Evolutionary conservation across 1,140 invertebrate species (phyloP).

Genomic region (Drosophila oshimai): DNA sequence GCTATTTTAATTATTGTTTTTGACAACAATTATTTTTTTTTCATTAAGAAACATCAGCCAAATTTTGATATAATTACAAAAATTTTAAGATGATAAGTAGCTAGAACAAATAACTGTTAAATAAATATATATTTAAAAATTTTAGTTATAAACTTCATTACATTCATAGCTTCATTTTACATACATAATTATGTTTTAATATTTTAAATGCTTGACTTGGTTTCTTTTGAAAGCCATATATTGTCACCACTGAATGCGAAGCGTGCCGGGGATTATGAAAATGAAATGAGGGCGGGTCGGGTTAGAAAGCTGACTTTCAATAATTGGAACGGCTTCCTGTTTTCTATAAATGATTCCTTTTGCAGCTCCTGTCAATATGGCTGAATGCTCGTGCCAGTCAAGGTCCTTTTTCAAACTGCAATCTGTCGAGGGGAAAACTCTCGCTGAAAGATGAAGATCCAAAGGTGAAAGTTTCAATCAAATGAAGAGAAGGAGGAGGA

Average conservation of each 20-base stretch:
- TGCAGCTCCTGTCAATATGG: conserved; percentile 27
- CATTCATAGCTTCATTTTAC: background rate
- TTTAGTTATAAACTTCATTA: too few relatives aligned
- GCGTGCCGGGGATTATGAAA: conserved; percentile 47
- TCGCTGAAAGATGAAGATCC: conserved; percentile 40
- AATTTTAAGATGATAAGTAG: too few relatives aligned
- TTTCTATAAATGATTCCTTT: conserved; percentile 10
- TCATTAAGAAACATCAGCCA: too few relatives aligned
- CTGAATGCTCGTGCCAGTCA: conserved; percentile 50
- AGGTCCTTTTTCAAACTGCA: conserved; percentile 18
- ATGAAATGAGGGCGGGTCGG: conserved; percentile 30
- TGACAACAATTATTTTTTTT: too few relatives aligned
- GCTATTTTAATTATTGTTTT: too few relatives aligned
- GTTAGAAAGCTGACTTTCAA: conserved; percentile 50
- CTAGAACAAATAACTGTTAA: too few relatives aligned
- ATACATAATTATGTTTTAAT: background rate
- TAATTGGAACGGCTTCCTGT: conserved; percentile 37
- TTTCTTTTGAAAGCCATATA: background rate
- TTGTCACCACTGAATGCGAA: conserved; percentile 6
- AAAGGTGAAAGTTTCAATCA: conserved; percentile 61
- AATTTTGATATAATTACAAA: too few relatives aligned
- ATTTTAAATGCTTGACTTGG: background rate
- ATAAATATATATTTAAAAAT: too few relatives aligned
- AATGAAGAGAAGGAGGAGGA: conserved; percentile 10
- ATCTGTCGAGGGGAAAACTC: conserved; percentile 6